Evolutionary conservation across 2,113 vertebrate species (phyloP), one percentile per base, ranked within the genome.

Genomic region (Nesogale talazaci): DNA sequence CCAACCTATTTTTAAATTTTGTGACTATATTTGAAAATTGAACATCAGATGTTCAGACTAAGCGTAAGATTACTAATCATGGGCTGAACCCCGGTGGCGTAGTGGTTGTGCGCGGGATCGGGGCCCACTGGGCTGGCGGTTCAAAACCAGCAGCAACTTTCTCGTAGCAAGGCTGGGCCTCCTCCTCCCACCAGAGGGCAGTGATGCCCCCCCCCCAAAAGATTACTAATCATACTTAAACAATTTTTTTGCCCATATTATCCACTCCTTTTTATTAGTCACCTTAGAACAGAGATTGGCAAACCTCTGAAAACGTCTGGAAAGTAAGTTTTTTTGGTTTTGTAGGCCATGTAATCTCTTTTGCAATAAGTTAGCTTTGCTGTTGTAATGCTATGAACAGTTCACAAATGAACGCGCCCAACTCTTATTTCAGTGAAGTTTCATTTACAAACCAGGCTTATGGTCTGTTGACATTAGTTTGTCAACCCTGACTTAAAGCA

Each of bases 281-380:
- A 84, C 12, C 29, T 1, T 81, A 82, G 29, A 90, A 12, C 31
- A 84, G 12, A 36, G 57, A 10, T 81, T 17, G 7, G 36, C 36
- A 83, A 57, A 81, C 74, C 46, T 92, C 11, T 85, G 2, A 82
- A 65, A 84, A 87, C 79, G 27, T 17, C 17, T 59, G 90, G 20
- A 36, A 46, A 56, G 25, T 91, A 83, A 79, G 88, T 95, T 86
- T 87, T 95, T 94, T 84, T 34, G 40, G 34, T 23, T 91, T 92
- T 86, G 16, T 29, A 27, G 15, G 34, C 11, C 14, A 25, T 91
- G 7, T 8, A 46, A 14, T 59, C 34, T 42, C 4, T 52, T 0
- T 88, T 83, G 23, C 4, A 88, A 31, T 93, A 93, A 89, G 12
- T 87, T 11, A 92, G 2, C 11, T 80, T 20, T 91, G 34, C 38